Percentiles rank a stretch among this genome's conserved stretches.
Conservation (phyloP, 2,797 vertebrate genomes). For the Eupleurogrammus muticus region DNA sequence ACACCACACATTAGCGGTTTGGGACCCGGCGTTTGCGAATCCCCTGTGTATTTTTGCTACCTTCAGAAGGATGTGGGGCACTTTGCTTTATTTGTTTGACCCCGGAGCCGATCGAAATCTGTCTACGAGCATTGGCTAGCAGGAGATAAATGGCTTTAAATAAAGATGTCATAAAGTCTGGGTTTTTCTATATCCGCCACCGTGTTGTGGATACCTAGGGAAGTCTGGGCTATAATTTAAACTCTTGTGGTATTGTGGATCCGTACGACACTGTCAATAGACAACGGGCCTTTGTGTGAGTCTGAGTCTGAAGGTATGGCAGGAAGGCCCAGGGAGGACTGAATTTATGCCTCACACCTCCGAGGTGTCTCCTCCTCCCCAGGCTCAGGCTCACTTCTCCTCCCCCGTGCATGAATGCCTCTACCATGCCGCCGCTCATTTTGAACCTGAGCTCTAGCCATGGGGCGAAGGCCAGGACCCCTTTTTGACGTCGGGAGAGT, state of each 20-base stretch:
- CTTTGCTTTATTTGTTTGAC: constrained; percentile 62
- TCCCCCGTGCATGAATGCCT: constrained; percentile 64
- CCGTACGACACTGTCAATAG: constrained; percentile 20
- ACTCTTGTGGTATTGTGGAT: constrained; percentile 46
- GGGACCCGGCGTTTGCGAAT: constrained; percentile 56
- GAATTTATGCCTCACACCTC: constrained; percentile 51
- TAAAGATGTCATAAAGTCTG: constrained; percentile 44
- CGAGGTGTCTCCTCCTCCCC: constrained; percentile 56
- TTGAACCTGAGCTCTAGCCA: constrained; percentile 54
- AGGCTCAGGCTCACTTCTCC: constrained; percentile 26
- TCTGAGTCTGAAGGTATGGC: constrained; percentile 35
- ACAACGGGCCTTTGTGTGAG: constrained; percentile 46
- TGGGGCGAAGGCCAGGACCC: constrained; percentile 31
- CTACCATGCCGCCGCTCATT: constrained; percentile 61
- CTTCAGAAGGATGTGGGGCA: constrained; percentile 52
- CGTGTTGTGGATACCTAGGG: constrained; percentile 37
- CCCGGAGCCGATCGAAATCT: constrained; percentile 41
- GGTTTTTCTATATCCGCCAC: constrained; percentile 42
- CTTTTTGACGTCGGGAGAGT: constrained; percentile 28
- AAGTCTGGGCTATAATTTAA: constrained; percentile 53
- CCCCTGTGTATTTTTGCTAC: constrained; percentile 71
- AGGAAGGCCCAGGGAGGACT: constrained; percentile 32
- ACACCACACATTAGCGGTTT: constrained; percentile 66
- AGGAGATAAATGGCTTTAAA: constrained; percentile 39
- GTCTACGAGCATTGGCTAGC: constrained; percentile 23